Evolutionary conservation across 2,888 invertebrate species (phyloP).

Genomic region (Idaea aversata): DNA sequence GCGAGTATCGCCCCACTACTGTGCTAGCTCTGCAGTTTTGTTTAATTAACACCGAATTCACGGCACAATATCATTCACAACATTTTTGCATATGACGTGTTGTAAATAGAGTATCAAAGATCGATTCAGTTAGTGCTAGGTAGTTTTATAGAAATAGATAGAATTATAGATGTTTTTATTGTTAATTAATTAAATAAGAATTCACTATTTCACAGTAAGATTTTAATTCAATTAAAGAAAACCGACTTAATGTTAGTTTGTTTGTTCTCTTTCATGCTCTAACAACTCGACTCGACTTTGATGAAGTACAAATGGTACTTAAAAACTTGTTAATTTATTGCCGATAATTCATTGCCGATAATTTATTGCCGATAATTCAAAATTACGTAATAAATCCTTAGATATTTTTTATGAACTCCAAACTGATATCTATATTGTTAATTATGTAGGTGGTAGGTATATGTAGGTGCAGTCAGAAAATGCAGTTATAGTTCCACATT

Average conservation of each 20-base stretch:
- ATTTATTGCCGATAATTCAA: no score
- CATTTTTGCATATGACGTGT: not conserved
- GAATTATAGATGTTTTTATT: not conserved
- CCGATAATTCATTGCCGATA: no score
- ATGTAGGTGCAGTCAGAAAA: no score
- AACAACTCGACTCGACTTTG: no score
- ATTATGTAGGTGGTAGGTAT: no score
- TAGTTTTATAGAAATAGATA: not conserved
- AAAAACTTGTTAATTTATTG: no score
- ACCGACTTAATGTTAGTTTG: not conserved
- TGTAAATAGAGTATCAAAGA: not conserved
- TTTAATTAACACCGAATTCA: conserved; percentile 29
- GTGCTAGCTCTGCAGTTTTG: conserved; percentile 4
- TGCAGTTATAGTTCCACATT: not conserved
- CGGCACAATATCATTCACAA: not conserved
- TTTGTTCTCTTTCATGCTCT: no score
- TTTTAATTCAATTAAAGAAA: not conserved
- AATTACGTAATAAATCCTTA: no score
- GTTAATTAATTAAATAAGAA: not conserved
- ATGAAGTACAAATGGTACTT: no score
- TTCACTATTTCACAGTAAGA: not conserved
- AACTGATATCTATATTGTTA: no score
- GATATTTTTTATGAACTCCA: no score
- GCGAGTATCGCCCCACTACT: not conserved
- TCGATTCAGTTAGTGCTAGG: not conserved